phyloP scores from a whole-genome alignment of 2,888 invertebrate species.

The Campoplex capitator region DNA sequence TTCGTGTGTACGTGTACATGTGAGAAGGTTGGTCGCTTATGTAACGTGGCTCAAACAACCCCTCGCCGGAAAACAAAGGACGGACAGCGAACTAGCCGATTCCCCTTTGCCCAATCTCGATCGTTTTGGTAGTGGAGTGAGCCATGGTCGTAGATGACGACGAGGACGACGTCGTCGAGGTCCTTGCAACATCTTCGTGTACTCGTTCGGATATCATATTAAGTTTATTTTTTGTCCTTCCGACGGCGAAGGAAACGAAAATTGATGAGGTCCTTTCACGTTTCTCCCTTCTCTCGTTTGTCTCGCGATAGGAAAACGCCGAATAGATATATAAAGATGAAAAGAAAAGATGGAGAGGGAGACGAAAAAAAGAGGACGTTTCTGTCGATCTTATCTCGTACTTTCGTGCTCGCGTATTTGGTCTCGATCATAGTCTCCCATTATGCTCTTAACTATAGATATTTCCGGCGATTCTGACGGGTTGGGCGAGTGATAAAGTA shows the following conservation, averaged over 20 bases:
- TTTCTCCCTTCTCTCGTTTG: conserved; percentile 38
- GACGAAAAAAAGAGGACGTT: not conserved
- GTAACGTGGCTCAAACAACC: conserved; percentile 68
- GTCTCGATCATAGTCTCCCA: not conserved
- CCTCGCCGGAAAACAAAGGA: conserved; percentile 78
- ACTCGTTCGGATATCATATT: conserved; percentile 72
- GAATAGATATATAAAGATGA: conserved; percentile 16
- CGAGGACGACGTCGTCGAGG: conserved; percentile 47
- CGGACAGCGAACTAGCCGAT: conserved; percentile 62
- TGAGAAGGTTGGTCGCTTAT: conserved; percentile 58
- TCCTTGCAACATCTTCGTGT: conserved; percentile 75
- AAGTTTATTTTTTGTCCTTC: conserved; percentile 75
- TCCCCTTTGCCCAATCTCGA: conserved; percentile 38
- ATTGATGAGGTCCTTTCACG: conserved; percentile 65
- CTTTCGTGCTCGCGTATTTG: conserved; percentile 7
- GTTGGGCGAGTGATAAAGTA: not conserved
- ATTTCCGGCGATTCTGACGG: not conserved
- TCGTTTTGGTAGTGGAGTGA: conserved; percentile 36
- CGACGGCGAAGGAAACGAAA: conserved; percentile 78
- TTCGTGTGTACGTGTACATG: not conserved
- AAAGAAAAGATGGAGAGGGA: not conserved
- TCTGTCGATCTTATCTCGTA: conserved; percentile 39
- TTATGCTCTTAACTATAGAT: not conserved
- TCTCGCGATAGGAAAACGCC: conserved; percentile 25
- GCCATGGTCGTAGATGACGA: conserved; percentile 3